Conservation (phyloP, 2,113 vertebrate genomes). For the Tyrannus savana region DNA sequence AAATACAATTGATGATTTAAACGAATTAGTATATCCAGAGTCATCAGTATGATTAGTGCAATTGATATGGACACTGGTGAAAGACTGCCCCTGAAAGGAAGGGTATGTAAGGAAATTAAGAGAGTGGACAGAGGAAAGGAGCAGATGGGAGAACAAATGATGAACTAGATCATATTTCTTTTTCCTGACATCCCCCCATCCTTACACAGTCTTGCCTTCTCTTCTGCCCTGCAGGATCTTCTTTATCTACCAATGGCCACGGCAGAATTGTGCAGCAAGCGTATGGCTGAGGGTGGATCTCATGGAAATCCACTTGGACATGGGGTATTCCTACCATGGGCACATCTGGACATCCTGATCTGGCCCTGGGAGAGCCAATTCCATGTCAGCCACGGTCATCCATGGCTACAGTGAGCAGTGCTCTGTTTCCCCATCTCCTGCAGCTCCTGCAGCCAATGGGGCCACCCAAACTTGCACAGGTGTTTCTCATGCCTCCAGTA, state of each 20-base stretch:
- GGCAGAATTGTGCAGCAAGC: fast-evolving
- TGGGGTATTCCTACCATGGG: fast-evolving
- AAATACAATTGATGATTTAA: background rate
- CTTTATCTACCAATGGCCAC: fast-evolving
- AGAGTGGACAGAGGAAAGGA: background rate
- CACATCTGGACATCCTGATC: background rate
- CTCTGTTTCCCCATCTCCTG: background rate
- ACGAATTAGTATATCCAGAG: background rate
- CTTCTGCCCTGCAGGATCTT: background rate
- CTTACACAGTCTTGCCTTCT: background rate
- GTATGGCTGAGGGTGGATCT: fast-evolving
- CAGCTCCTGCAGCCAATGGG: fast-evolving
- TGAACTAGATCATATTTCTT: background rate
- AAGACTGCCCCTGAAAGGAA: background rate
- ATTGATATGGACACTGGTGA: background rate
- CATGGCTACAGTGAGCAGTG: background rate
- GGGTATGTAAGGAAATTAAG: background rate
- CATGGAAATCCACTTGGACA: fast-evolving
- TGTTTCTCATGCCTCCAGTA: background rate
- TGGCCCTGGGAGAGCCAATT: background rate
- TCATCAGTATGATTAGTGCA: background rate
- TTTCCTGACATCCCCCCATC: background rate
- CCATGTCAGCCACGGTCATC: fast-evolving
- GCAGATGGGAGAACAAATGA: background rate
- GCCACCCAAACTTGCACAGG: fast-evolving